These are phyloP conservation scores for Whitmania pigra DNA, from an alignment of 1,140 invertebrate genomes.

Conservation along the genomic window DNA sequence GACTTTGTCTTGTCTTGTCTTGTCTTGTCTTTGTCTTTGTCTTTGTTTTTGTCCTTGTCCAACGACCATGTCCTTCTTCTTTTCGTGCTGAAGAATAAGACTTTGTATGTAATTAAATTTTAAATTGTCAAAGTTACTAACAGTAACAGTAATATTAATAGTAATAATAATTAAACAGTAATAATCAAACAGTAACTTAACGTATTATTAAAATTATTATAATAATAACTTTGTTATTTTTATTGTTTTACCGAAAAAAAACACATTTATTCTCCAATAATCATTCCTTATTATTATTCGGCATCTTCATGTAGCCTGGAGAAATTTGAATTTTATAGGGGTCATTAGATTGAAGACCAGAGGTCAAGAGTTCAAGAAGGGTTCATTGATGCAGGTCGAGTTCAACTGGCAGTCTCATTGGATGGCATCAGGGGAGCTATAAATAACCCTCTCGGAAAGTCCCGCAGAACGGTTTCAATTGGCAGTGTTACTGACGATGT, in stretches of 20 bases:
- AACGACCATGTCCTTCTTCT: no score
- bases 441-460: neutral
- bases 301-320: neutral
- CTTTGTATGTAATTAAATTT: no score
- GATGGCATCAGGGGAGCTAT: constrained; percentile 8
- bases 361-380: neutral
- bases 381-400: neutral
- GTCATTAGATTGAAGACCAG: constrained; percentile 7
- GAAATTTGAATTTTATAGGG: constrained; percentile 12
- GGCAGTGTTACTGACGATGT: neutral
- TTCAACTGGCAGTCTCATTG: constrained; percentile 4
- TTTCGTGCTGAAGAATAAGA: no score
- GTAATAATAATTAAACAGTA: no score
- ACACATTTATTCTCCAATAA: neutral
- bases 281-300: neutral
- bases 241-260: neutral
- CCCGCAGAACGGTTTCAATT: neutral
- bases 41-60: no score
- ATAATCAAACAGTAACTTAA: no score
- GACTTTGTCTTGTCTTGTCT: no score
- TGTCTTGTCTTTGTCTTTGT: no score
- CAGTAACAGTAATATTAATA: no score
- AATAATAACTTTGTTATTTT: no score
- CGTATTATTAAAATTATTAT: no score
- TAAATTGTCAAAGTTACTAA: no score